Evolutionary conservation across 2,113 vertebrate species (phyloP).

Genomic region (Oenanthe melanoleuca): DNA sequence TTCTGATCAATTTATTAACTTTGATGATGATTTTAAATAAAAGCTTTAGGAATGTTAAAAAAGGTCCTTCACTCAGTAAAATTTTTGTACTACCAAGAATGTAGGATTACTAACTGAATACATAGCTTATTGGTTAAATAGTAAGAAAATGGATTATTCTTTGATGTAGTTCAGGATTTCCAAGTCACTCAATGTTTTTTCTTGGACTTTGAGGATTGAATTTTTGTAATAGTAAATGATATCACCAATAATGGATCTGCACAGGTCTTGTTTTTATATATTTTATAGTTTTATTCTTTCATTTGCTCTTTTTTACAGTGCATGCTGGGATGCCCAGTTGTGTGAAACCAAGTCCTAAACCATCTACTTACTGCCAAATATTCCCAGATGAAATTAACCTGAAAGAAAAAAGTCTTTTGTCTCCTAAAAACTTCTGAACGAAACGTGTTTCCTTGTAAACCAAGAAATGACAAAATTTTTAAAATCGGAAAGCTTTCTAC

Average conservation of each 20-base stretch:
- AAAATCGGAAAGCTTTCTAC: neutral
- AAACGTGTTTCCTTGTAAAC: neutral
- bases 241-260: slow-evolving; percentile 66
- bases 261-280: neutral
- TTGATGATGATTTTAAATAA: neutral
- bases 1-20: neutral
- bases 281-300: slow-evolving; percentile 58
- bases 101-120: neutral
- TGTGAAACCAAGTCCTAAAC: slow-evolving; percentile 76
- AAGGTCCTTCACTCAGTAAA: neutral
- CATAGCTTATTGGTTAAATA: neutral
- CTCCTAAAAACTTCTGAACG: neutral
- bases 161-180: slow-evolving; percentile 12
- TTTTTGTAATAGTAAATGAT: slow-evolving; percentile 50
- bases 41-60: neutral
- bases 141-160: neutral
- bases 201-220: neutral
- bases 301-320: slow-evolving; percentile 69
- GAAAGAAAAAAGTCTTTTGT: neutral
- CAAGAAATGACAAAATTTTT: neutral
- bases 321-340: slow-evolving; percentile 55
- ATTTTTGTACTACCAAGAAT: neutral
- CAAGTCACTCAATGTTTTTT: neutral
- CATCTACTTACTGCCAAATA: slow-evolving; percentile 71
- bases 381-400: slow-evolving; percentile 32